These are phyloP conservation scores for Lagocephalus sceleratus DNA, from an alignment of 2,797 vertebrate genomes.

Conservation along the genomic window DNA sequence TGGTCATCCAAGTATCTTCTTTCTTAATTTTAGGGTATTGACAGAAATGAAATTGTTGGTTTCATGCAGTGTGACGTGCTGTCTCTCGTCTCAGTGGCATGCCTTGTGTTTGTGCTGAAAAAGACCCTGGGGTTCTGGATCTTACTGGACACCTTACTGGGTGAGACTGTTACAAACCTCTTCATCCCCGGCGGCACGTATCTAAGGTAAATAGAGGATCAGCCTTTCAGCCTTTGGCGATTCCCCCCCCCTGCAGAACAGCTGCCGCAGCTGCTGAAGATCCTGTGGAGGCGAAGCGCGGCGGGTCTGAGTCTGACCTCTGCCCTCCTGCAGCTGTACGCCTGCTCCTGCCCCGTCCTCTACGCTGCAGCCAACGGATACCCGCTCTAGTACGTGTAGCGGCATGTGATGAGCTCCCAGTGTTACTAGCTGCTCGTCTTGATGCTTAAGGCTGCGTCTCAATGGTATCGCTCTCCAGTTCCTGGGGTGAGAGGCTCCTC, in stretches of 20 bases:
- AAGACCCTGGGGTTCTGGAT: slow-evolving; percentile 77
- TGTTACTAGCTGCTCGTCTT: background rate
- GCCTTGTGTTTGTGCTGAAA: slow-evolving; percentile 79
- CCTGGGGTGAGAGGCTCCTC: slow-evolving; percentile 85
- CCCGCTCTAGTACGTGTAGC: slow-evolving; percentile 82
- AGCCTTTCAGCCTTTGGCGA: no score
- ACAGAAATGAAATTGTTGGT: no score
- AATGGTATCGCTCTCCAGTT: slow-evolving; percentile 58
- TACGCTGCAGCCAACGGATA: slow-evolving; percentile 76
- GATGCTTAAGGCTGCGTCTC: slow-evolving; percentile 3
- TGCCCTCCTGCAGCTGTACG: slow-evolving; percentile 77
- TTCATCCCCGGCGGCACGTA: no score
- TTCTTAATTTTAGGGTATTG: no score
- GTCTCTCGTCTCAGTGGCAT: slow-evolving; percentile 68
- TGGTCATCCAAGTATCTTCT: no score
- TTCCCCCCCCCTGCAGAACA: slow-evolving; percentile 69
- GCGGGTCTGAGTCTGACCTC: slow-evolving; percentile 80
- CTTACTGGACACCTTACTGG: slow-evolving; percentile 78
- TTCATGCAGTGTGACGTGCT: no score
- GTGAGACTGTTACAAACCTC: slow-evolving; percentile 58
- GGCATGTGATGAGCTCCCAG: background rate
- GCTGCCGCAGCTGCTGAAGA: slow-evolving; percentile 79
- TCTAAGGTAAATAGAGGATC: no score
- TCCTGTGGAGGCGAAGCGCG: slow-evolving; percentile 72
- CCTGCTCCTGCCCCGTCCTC: slow-evolving; percentile 74